Evolutionary conservation across 37 sponge, comb jelly and placozoan species (phyloP).

Genomic region (Halichondria panicea): DNA sequence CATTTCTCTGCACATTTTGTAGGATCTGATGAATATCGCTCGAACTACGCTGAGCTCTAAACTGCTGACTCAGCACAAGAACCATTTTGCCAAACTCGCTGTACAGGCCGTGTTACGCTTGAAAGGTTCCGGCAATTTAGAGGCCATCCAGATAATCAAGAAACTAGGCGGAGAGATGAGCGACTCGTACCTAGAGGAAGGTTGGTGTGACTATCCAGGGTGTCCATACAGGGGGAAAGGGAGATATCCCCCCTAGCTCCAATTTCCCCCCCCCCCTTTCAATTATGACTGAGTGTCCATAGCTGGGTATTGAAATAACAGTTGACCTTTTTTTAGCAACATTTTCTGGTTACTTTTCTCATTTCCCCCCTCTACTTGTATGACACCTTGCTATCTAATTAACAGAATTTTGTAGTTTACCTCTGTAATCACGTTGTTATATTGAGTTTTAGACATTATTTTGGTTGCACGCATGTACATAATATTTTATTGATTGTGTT

Average conservation of each 20-base stretch:
- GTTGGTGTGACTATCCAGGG: slow-evolving; percentile 13
- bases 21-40: slow-evolving; percentile 96
- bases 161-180: slow-evolving; percentile 86
- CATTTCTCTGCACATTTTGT: neutral
- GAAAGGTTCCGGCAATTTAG: slow-evolving; percentile 78
- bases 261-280: too few species aligned
- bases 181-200: slow-evolving; percentile 98
- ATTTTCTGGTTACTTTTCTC: too few species aligned
- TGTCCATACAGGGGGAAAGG: too few species aligned
- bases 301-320: too few species aligned
- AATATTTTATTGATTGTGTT: neutral
- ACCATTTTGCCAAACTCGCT: slow-evolving; percentile 91
- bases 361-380: too few species aligned
- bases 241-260: too few species aligned
- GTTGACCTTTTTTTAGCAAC: too few species aligned
- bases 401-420: too few species aligned
- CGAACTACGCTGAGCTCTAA: slow-evolving; percentile 97
- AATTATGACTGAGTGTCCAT: too few species aligned
- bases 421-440: neutral
- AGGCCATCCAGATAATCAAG: slow-evolving; percentile 95
- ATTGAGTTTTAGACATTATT: neutral
- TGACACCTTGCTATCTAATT: too few species aligned
- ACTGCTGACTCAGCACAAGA: slow-evolving; percentile 93
- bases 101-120: slow-evolving; percentile 92
- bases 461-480: neutral